A percentile compares a stretch with the other conserved stretches of the same genome.
phyloP scores from a whole-genome alignment of 2,797 vertebrate species.

The Liparis tanakae region DNA sequence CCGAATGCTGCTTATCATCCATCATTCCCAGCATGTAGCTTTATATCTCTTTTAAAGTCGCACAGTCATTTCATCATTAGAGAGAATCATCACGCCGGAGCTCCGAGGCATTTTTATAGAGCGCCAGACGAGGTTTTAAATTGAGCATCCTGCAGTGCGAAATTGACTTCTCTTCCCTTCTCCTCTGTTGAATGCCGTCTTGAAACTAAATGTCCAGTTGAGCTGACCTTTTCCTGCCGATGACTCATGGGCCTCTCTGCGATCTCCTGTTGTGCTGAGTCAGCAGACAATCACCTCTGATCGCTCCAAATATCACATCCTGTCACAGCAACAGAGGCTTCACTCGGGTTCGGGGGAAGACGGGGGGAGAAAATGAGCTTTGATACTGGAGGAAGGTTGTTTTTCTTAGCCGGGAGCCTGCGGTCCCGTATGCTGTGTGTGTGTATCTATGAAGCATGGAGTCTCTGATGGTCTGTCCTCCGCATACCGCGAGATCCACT shows the following conservation, averaged over 20 bases:
- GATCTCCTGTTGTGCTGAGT: slow-evolving; percentile 62
- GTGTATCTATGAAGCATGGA: not conserved
- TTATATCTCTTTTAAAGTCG: slow-evolving; percentile 28
- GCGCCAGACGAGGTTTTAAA: slow-evolving; percentile 11
- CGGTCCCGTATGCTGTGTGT: not conserved
- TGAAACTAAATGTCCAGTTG: slow-evolving; percentile 47
- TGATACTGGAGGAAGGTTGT: not conserved
- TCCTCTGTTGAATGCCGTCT: slow-evolving; percentile 13
- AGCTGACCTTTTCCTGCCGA: slow-evolving; percentile 62
- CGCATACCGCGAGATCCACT: not conserved
- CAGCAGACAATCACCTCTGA: slow-evolving; percentile 63
- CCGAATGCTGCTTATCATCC: slow-evolving; percentile 44
- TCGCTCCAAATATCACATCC: slow-evolving; percentile 61
- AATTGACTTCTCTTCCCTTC: slow-evolving; percentile 6
- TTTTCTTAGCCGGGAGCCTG: slow-evolving; percentile 10
- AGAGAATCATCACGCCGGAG: slow-evolving; percentile 6
- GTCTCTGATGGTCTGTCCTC: not conserved
- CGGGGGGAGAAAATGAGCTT: not conserved
- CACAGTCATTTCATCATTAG: slow-evolving; percentile 34
- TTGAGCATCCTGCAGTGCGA: slow-evolving; percentile 12
- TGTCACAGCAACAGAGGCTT: slow-evolving; percentile 45
- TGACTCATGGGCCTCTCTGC: slow-evolving; percentile 65
- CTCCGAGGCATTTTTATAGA: slow-evolving; percentile 3
- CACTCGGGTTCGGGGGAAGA: not conserved
- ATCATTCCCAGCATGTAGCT: slow-evolving; percentile 25